Evolutionary conservation across 2,888 invertebrate genomes (phyloP).

Genomic region (Acronicta alni): DNA sequence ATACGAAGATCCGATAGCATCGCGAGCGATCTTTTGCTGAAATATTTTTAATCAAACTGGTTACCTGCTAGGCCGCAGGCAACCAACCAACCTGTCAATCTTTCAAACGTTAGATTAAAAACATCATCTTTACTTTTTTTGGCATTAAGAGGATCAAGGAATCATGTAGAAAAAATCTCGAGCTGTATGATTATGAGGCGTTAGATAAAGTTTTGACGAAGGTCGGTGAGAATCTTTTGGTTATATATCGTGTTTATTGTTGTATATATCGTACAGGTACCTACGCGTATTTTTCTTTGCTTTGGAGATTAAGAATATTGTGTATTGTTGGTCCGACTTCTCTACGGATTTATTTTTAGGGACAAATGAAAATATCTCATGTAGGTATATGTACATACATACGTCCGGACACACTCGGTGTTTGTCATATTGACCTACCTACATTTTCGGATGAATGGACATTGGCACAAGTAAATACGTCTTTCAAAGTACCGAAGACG

Average conservation of each 20-base stretch:
- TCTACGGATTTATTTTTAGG: slow-evolving; percentile 18
- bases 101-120: slow-evolving; percentile 88
- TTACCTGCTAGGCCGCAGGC: slow-evolving; percentile 81
- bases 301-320: slow-evolving; percentile 22
- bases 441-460: not conserved
- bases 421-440: slow-evolving; percentile 1
- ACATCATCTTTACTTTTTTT: slow-evolving; percentile 85
- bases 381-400: too few species aligned
- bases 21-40: slow-evolving; percentile 78
- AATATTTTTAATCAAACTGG: slow-evolving; percentile 88
- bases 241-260: slow-evolving; percentile 65
- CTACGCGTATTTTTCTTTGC: slow-evolving; percentile 26
- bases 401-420: too few species aligned
- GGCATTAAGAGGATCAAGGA: slow-evolving; percentile 86
- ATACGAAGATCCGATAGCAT: slow-evolving; percentile 68
- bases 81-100: slow-evolving; percentile 88
- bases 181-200: slow-evolving; percentile 85
- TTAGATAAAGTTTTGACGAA: slow-evolving; percentile 88
- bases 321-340: slow-evolving; percentile 8
- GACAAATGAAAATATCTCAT: not conserved
- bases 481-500: not conserved
- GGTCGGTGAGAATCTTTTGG: slow-evolving; percentile 75
- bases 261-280: slow-evolving; percentile 54
- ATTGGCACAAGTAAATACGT: not conserved
- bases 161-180: slow-evolving; percentile 72